Percentiles rank a stretch among this genome's conserved stretches.
Evolutionary conservation across 2,797 vertebrate genomes (phyloP).

Genomic region (Podarcis siculus): DNA sequence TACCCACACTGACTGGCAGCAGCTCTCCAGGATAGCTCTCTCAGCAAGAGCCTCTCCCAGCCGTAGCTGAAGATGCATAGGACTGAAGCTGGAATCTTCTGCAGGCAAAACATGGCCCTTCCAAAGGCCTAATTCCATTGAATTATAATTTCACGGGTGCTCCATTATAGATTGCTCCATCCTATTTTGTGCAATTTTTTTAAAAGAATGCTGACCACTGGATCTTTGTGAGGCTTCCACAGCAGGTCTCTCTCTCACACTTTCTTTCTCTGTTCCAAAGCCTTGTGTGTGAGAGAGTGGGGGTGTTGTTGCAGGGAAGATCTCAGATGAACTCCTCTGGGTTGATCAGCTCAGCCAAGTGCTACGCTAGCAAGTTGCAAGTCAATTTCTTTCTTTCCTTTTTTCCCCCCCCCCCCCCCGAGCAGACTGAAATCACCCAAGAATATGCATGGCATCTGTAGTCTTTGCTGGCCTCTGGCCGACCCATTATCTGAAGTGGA

Average conservation of each 20-base stretch:
- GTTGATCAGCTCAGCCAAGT: background rate
- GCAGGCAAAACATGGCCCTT: no score
- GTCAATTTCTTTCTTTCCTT: background rate
- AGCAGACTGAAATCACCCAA: background rate
- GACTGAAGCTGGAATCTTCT: no score
- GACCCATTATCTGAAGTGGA: conserved; percentile 1
- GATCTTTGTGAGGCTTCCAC: background rate
- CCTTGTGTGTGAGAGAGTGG: background rate
- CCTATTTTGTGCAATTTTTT: no score
- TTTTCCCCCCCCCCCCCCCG: background rate
- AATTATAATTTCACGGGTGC: no score
- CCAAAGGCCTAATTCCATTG: no score
- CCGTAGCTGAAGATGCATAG: no score
- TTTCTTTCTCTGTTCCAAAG: no score
- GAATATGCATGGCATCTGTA: background rate
- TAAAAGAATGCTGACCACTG: background rate
- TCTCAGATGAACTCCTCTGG: background rate
- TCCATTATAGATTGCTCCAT: no score
- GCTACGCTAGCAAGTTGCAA: background rate
- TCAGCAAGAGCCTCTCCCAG: no score
- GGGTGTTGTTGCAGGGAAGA: background rate
- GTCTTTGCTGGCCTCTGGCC: background rate
- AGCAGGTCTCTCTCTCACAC: no score
- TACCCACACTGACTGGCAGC: no score
- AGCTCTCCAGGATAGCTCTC: no score